Evolutionary conservation across 1,140 invertebrate species (phyloP).

Genomic region (Plutomurus gul): DNA sequence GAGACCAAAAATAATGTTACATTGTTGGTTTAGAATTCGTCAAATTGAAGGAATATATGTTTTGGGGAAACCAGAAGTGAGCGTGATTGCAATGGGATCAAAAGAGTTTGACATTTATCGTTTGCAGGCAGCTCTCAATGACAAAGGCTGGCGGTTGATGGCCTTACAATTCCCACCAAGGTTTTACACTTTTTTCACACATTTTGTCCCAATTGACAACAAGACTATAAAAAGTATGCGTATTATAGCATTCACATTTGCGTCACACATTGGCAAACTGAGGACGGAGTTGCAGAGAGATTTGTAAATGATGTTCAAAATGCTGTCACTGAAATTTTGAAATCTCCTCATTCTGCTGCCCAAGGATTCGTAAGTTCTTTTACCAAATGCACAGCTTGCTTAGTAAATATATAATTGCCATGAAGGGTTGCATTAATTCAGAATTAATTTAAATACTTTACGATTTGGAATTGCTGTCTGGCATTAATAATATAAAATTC

Average conservation of each 20-base stretch:
- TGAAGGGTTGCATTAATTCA: too few species aligned
- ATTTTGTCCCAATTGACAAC: background rate
- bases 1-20: too few species aligned
- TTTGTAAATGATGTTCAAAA: slow-evolving; percentile 80
- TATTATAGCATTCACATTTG: slow-evolving; percentile 83
- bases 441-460: too few species aligned
- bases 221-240: slow-evolving; percentile 10
- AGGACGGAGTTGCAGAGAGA: slow-evolving; percentile 78
- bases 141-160: slow-evolving; percentile 92
- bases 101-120: slow-evolving; percentile 89
- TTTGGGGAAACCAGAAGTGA: slow-evolving; percentile 87
- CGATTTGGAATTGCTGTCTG: too few species aligned
- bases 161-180: slow-evolving; percentile 90
- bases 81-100: slow-evolving; percentile 88
- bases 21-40: slow-evolving; percentile 69
- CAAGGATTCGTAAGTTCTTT: slow-evolving; percentile 71
- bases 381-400: background rate
- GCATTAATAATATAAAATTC: too few species aligned
- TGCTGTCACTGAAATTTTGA: slow-evolving; percentile 70
- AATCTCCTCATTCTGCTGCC: slow-evolving; percentile 67
- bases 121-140: slow-evolving; percentile 74
- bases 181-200: slow-evolving; percentile 59
- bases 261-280: slow-evolving; percentile 88
- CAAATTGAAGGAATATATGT: slow-evolving; percentile 82
- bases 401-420: background rate